Evolutionary conservation across 1,140 invertebrate species (phyloP).

Genomic region (Drosophila equinoxialis): DNA sequence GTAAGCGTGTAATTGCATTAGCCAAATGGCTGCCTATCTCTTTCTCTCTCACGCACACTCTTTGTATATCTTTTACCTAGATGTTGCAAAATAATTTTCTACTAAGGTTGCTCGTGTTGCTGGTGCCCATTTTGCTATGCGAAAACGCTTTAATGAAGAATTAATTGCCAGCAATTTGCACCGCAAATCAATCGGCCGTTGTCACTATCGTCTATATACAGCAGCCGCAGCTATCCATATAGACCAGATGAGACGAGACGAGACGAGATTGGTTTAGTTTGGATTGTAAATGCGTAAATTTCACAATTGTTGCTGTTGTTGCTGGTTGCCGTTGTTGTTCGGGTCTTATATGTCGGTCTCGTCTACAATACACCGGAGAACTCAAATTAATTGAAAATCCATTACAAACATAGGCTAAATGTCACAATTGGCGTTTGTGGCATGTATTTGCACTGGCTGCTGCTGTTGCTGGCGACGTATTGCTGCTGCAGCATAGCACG

Average conservation of each 20-base stretch:
- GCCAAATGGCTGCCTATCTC: constrained; percentile 36
- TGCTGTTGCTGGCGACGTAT: constrained; percentile 57
- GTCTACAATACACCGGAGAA: constrained; percentile 81
- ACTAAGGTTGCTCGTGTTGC: constrained; percentile 37
- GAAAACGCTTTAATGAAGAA: constrained; percentile 82
- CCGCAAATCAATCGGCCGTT: constrained; percentile 78
- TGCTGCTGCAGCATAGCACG: constrained; percentile 47
- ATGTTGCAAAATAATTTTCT: constrained; percentile 66
- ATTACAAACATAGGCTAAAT: constrained; percentile 82
- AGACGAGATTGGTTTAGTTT: constrained; percentile 20
- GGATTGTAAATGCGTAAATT: constrained; percentile 71
- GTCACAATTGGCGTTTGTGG: constrained; percentile 81
- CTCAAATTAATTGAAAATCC: constrained; percentile 82
- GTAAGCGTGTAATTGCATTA: constrained; percentile 82
- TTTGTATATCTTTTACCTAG: background rate
- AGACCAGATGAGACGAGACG: constrained; percentile 7
- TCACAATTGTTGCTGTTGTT: constrained; percentile 68
- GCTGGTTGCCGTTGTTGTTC: constrained; percentile 40
- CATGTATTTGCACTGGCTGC: constrained; percentile 74
- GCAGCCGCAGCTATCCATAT: constrained; percentile 17
- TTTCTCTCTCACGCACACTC: background rate
- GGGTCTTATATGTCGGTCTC: constrained; percentile 70
- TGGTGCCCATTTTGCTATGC: constrained; percentile 68
- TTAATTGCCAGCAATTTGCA: constrained; percentile 81
- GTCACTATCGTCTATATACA: constrained; percentile 67